Base-by-base conservation (phyloP, 2,113 vertebrate species). In the Prunella fulvescens region DNA sequence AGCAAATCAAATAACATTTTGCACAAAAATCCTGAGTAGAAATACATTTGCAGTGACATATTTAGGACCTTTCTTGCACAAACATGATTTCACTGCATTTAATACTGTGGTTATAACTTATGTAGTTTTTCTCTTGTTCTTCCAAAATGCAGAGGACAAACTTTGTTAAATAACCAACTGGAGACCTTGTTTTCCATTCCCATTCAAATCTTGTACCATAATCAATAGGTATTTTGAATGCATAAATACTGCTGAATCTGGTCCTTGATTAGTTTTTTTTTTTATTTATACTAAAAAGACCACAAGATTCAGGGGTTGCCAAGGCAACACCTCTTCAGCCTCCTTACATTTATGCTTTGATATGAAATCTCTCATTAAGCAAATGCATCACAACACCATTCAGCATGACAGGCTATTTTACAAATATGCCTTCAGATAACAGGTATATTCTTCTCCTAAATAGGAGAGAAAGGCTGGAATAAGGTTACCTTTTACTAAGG, bases 291-390 rank as follows among this genome's bases (percentile, higher is more conserved):
- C 56, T 37, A 93, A 72, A 86, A 95, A 94, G 91, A 81, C 76
- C 82, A 92, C 65, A 81, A 90, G 85, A 95, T 82, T 92, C 93
- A 82, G 85, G 89, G 76, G 96, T 96, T 97, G 85, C 93, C 72
- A 95, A 88, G 93, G 92, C 85, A 97, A 97, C 94, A 73, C 71
- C 64, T 88, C 64, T 93, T 91, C 90, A 95, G 58, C 84, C 66
- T 91, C 39, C 64, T 86, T 66, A 78, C 40, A 44, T 73, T 92
- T 90, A 84, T 80, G 54, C 90, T 93, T 94, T 83, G 85, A 83
- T 92, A 90, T 50, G 54, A 92, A 93, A 77, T 81, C 67, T 86
- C 90, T 94, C 92, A 88, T 95, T 96, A 95, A 12, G 25, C 64
- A 93, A 91, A 95, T 67, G 51, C 71, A 94, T 88, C 84, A 88